Conservation (phyloP, 2,888 invertebrate genomes). For the Diarsia dahlii region DNA sequence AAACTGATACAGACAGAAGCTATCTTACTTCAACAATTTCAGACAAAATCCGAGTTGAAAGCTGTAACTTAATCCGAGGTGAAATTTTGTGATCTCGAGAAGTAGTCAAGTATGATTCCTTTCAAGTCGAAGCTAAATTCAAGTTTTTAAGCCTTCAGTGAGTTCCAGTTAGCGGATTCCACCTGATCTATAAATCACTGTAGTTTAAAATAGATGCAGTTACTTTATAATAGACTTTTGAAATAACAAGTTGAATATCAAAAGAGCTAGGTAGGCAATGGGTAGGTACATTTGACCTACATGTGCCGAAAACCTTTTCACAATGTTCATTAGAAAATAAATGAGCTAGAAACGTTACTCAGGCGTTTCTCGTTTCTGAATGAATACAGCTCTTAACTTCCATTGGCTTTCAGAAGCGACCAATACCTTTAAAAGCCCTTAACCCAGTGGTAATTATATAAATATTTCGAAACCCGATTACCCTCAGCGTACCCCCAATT, state of each 20-base stretch:
- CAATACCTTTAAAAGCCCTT: conserved; percentile 21
- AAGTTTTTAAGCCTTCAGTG: conserved; percentile 36
- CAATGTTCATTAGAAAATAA: conserved; percentile 32
- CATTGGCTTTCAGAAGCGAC: conserved; percentile 17
- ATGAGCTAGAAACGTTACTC: conserved; percentile 19
- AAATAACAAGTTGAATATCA: background rate
- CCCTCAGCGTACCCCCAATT: conserved; percentile 36
- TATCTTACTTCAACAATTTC: conserved; percentile 32
- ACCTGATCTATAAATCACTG: conserved; percentile 31
- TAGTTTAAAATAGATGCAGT: conserved; percentile 21
- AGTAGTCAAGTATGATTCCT: conserved; percentile 45
- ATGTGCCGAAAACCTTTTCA: conserved; percentile 6
- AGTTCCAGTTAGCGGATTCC: conserved; percentile 28
- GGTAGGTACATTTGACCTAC: background rate
- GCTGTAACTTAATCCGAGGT: conserved; percentile 43
- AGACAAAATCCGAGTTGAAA: conserved; percentile 36
- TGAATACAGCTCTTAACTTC: conserved; percentile 23
- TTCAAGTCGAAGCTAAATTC: conserved; percentile 39
- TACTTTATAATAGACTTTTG: conserved; percentile 7
- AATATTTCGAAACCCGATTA: conserved; percentile 47
- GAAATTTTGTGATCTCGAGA: conserved; percentile 46
- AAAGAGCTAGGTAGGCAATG: background rate
- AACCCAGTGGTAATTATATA: conserved; percentile 47
- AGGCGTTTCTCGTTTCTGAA: conserved; percentile 9
- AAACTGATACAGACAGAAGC: conserved; percentile 38